These are phyloP conservation scores for Gymnobelideus leadbeateri DNA, from an alignment of 2,113 vertebrate genomes.

Conservation along the genomic window DNA sequence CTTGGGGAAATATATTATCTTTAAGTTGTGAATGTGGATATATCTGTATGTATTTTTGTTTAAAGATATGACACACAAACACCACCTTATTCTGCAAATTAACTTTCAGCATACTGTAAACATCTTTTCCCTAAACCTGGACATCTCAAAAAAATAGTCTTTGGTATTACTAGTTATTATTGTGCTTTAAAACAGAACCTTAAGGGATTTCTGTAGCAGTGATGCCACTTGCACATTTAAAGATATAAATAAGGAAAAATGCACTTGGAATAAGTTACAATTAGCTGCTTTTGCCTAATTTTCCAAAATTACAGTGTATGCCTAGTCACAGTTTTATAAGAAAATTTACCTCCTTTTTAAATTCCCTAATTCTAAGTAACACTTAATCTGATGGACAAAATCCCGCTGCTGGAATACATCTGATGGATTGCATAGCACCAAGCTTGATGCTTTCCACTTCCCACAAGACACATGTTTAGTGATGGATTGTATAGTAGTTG, in stretches of 20 bases:
- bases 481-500: conserved; percentile 90
- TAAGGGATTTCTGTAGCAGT: conserved; percentile 67
- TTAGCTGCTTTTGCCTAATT: conserved; percentile 79
- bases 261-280: conserved; percentile 77
- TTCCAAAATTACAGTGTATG: conserved; percentile 78
- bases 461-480: conserved; percentile 91
- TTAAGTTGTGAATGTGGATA: conserved; percentile 66
- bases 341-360: conserved; percentile 70
- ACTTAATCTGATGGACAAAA: conserved; percentile 87
- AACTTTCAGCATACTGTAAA: conserved; percentile 83
- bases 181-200: conserved; percentile 75
- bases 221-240: conserved; percentile 65
- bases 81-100: conserved; percentile 70
- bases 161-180: conserved; percentile 82
- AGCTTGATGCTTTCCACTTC: conserved; percentile 87
- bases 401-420: conserved; percentile 94
- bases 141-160: conserved; percentile 76
- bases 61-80: conserved; percentile 65
- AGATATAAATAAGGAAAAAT: conserved; percentile 79
- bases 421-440: conserved; percentile 89
- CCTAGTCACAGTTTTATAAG: conserved; percentile 81
- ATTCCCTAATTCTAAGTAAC: conserved; percentile 70
- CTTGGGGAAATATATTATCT: conserved; percentile 57
- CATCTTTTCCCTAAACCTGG: conserved; percentile 73
- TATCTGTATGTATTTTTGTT: conserved; percentile 49